These are phyloP conservation scores for Apamea crenata DNA, from an alignment of 2,888 invertebrate genomes.

Conservation along the genomic window DNA sequence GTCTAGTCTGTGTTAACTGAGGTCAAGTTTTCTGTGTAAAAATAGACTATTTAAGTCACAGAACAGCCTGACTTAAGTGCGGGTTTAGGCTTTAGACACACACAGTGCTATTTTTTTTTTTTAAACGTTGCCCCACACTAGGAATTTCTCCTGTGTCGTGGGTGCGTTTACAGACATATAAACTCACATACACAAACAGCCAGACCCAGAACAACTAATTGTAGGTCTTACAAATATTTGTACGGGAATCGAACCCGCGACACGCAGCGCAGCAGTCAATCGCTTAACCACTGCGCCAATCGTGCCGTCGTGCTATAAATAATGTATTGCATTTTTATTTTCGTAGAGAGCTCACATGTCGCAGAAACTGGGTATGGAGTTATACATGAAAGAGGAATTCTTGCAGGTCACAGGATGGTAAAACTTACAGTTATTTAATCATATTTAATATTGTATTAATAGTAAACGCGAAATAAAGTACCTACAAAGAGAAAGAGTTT, in stretches of 20 bases:
- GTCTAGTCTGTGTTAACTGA: no score
- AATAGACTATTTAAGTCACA: neutral
- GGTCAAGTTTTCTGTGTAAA: no score
- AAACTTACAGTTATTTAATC: constrained; percentile 10
- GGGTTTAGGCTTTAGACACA: neutral
- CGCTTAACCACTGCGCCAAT: no score
- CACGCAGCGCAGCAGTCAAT: no score
- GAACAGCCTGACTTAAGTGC: neutral
- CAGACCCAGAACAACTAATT: no score
- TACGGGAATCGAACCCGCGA: no score
- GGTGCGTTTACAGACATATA: no score
- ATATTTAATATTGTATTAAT: neutral
- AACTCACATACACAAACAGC: no score
- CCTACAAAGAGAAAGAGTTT: neutral
- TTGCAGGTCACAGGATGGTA: constrained; percentile 97
- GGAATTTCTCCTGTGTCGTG: no score
- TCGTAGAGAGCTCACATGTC: constrained; percentile 94
- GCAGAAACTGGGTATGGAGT: constrained; percentile 94
- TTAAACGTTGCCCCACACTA: no score
- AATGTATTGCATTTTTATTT: neutral
- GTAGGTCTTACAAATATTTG: no score
- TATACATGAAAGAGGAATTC: constrained; percentile 98
- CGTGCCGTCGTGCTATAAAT: neutral
- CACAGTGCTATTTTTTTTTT: no score
- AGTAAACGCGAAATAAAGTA: neutral